Evolutionary conservation across 2,113 vertebrate genomes (phyloP).

Genomic region (Colius striatus): DNA sequence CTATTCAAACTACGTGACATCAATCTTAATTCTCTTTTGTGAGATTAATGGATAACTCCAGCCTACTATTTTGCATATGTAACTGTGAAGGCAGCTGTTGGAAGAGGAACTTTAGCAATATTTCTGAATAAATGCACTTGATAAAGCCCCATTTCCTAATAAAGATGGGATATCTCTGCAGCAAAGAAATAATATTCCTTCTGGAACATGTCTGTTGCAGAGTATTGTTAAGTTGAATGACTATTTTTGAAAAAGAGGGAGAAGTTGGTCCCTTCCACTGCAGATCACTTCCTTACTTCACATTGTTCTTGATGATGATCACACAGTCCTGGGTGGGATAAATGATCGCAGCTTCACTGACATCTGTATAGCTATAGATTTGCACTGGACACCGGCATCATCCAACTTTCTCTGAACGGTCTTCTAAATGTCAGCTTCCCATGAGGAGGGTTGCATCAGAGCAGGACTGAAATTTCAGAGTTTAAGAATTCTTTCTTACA

Average conservation of each 20-base stretch:
- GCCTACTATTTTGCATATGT: neutral
- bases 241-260: neutral
- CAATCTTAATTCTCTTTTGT: constrained; percentile 35
- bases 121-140: neutral
- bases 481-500: neutral
- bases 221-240: neutral
- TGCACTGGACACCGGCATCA: neutral
- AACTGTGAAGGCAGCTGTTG: constrained; percentile 18
- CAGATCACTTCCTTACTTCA: neutral
- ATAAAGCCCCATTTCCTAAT: neutral
- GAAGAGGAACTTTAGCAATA: neutral
- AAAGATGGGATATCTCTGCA: neutral
- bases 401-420: neutral
- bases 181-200: neutral
- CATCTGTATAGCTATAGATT: neutral
- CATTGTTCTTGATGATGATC: neutral
- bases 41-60: constrained; percentile 21
- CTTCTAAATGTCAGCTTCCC: neutral
- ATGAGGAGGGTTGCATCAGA: neutral
- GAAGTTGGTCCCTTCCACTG: neutral
- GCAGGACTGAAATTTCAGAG: neutral
- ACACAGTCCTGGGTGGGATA: neutral
- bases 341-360: neutral
- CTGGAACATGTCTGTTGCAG: neutral
- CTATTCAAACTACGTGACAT: neutral